These are phyloP conservation scores for Pelochelys cantorii DNA, from an alignment of 2,797 vertebrate genomes.

Conservation along the genomic window DNA sequence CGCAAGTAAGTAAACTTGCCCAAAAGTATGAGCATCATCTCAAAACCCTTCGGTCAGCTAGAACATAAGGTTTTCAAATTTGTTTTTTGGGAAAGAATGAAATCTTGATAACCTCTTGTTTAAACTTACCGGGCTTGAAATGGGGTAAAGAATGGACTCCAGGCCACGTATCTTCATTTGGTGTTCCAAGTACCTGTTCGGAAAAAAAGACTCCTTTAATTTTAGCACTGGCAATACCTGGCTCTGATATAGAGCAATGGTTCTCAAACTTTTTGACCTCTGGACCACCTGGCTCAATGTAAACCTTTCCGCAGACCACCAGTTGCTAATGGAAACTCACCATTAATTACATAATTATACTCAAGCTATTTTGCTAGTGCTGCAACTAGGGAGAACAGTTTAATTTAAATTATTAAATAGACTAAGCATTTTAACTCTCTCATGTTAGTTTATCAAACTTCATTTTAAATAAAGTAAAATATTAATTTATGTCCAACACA, in stretches of 20 bases:
- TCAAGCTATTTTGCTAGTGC: too few species aligned
- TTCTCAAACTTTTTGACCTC: too few species aligned
- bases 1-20: background rate
- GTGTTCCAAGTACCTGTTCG: slow-evolving; percentile 90
- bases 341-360: too few species aligned
- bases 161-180: slow-evolving; percentile 92
- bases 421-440: too few species aligned
- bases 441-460: too few species aligned
- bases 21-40: background rate
- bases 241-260: background rate
- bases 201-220: background rate
- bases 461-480: too few species aligned
- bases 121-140: slow-evolving; percentile 89
- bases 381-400: too few species aligned
- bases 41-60: background rate
- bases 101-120: background rate
- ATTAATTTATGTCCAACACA: too few species aligned
- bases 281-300: too few species aligned
- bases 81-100: background rate
- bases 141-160: slow-evolving; percentile 92
- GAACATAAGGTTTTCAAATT: background rate
- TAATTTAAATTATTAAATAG: too few species aligned
- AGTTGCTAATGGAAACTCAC: too few species aligned
- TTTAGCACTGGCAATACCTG: background rate
- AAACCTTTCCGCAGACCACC: too few species aligned